These are phyloP conservation scores for Threskiornis aethiopicus DNA, from an alignment of 2,797 vertebrate genomes.

Conservation along the genomic window DNA sequence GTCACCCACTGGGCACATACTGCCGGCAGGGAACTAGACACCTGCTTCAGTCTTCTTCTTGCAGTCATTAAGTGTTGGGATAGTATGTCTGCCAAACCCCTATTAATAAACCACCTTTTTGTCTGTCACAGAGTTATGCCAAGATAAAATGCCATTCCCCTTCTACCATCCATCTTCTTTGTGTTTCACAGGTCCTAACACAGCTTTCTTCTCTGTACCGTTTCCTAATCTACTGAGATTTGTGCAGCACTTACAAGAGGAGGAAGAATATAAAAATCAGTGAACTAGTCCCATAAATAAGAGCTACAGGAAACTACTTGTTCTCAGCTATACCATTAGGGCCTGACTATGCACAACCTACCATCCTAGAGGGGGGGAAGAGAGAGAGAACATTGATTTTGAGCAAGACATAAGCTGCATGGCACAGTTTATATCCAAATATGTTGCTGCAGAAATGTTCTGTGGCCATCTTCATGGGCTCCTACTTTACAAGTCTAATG, in stretches of 20 bases:
- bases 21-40: constrained; percentile 19
- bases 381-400: neutral
- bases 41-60: neutral
- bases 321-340: neutral
- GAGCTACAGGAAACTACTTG: neutral
- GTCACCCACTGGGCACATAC: neutral
- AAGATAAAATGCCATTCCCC: neutral
- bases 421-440: neutral
- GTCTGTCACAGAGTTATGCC: neutral
- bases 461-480: neutral
- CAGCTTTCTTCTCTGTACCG: neutral
- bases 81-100: constrained; percentile 36
- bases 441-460: neutral
- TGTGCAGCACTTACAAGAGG: neutral
- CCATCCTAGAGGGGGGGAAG: neutral
- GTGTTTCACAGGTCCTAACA: neutral
- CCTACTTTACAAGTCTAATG: neutral
- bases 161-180: neutral
- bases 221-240: neutral
- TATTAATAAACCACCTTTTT: constrained; percentile 59
- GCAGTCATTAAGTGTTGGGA: constrained; percentile 6
- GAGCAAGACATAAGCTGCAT: neutral
- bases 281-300: neutral
- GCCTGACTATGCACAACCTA: neutral
- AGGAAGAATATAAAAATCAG: neutral